phyloP scores from a whole-genome alignment of 2,888 invertebrate genomes.

The Strigamia transsilvanica region DNA sequence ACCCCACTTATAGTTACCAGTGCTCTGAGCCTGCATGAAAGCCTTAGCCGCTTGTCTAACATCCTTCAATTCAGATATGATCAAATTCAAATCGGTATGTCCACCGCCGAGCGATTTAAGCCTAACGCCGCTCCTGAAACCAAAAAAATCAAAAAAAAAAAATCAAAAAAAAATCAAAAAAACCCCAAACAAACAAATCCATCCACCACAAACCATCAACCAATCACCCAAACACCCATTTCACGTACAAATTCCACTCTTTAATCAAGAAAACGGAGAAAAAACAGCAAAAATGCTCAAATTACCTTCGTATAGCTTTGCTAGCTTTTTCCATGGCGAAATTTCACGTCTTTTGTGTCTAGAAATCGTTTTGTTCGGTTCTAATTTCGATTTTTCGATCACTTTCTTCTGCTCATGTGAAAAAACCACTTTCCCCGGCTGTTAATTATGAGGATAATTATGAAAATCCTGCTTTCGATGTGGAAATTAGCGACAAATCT shows the following conservation, averaged over 20 bases:
- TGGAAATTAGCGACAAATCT: not conserved
- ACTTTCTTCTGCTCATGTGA: not conserved
- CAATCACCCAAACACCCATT: not conserved
- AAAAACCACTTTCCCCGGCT: not conserved
- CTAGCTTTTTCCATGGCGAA: slow-evolving; percentile 53
- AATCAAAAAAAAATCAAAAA: not conserved
- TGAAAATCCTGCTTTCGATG: not conserved
- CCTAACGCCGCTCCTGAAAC: slow-evolving; percentile 65
- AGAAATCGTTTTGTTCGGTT: not conserved
- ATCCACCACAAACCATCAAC: not conserved
- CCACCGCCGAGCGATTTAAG: slow-evolving; percentile 65
- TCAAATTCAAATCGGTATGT: slow-evolving; percentile 66
- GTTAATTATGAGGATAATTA: not conserved
- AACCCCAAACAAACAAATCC: not conserved
- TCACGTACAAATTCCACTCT: not conserved
- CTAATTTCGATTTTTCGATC: not conserved
- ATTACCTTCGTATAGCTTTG: slow-evolving; percentile 55
- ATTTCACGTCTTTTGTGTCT: slow-evolving; percentile 18
- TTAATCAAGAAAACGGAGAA: too few relatives aligned
- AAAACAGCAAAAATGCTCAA: not conserved
- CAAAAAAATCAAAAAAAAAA: slow-evolving; percentile 44
- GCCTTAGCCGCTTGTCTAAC: slow-evolving; percentile 65
- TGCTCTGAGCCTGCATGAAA: slow-evolving; percentile 65
- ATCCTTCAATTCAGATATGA: slow-evolving; percentile 67
- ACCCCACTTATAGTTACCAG: slow-evolving; percentile 59